Evolutionary conservation across 2,888 invertebrate genomes (phyloP), one percentile per base, ranked within the genome.

Genomic region (Acronicta leporina): DNA sequence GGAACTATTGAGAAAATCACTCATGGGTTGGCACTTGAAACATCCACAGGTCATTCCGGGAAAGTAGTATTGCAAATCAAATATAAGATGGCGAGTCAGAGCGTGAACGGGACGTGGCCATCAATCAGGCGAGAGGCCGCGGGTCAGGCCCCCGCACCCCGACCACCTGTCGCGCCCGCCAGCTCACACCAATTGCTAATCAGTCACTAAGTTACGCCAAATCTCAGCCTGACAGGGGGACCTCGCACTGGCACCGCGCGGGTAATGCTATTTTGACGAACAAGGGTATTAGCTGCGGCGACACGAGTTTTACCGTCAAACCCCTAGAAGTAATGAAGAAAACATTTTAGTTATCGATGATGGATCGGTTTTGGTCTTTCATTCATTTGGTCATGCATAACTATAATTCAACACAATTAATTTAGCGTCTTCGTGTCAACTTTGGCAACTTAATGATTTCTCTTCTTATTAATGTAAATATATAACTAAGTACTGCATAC

Each of bases 131-230:
- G 75, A 83, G 81, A 86, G 86, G 86, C 83, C 86, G 84, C 85
- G 88, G 89, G 91, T 89, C 92, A 88, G 88, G 76, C 73, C 80
- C 76, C 80, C 78, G 79, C 79, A 70, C 85, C 85, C 87, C 89
- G 87, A 89, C 92, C 90, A 91, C 92, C 93, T 92, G 93, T 92
- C 93, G 94, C 92, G 85, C 86, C 87, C 84, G 85, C 85, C 87
- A 87, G 85, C 87, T 86, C 86, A 83, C 87, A 90, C 85, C 89
- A 89, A 91, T 90, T 90, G 92, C 94, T 92, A 93, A 93, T 93
- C 94, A 94, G 93, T 93, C 93, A 93, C 92, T 91, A 91, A 92
- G 91, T 90, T 89, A 87, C 88, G 86, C 89, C 87, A 91, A 93
- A 93, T 94, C 92, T 93, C 92, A 82, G 88, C 82, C 76, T 87